Evolutionary conservation across 2,888 invertebrate species (phyloP).

Genomic region (Bhutanitis thaidina): DNA sequence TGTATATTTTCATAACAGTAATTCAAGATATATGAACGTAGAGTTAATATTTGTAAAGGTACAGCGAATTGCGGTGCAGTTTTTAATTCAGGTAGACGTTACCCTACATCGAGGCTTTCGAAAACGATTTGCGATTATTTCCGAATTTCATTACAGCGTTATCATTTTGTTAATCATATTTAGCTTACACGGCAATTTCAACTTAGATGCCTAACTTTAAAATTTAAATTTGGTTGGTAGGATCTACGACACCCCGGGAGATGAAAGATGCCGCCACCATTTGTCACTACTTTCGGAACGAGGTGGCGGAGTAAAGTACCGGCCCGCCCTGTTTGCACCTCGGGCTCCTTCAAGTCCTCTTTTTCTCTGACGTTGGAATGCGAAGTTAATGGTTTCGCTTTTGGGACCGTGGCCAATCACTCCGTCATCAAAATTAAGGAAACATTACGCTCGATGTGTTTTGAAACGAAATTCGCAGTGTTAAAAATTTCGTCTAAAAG

Average conservation of each 20-base stretch:
- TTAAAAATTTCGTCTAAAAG: background rate
- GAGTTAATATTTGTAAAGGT: conserved; percentile 15
- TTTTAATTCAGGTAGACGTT: conserved; percentile 55
- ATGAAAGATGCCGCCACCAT: conserved; percentile 76
- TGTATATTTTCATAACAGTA: no score
- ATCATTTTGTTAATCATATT: conserved; percentile 61
- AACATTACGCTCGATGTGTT: conserved; percentile 34
- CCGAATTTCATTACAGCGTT: conserved; percentile 71
- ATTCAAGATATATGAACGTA: no score
- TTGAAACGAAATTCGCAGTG: conserved; percentile 5
- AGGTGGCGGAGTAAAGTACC: conserved; percentile 63
- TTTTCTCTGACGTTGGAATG: conserved; percentile 54
- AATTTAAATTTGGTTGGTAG: conserved; percentile 37
- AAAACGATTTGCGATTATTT: conserved; percentile 74
- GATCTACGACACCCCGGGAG: conserved; percentile 40
- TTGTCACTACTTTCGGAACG: conserved; percentile 75
- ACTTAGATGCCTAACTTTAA: conserved; percentile 32
- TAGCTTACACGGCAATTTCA: conserved; percentile 24
- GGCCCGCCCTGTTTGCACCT: conserved; percentile 74
- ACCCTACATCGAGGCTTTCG: conserved; percentile 47
- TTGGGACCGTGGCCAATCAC: conserved; percentile 63
- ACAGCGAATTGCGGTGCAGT: conserved; percentile 19
- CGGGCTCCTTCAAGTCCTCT: conserved; percentile 44
- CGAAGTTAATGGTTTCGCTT: conserved; percentile 64
- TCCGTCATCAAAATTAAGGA: conserved; percentile 65